A percentile compares a stretch with the other conserved stretches of the same genome.
phyloP scores from a whole-genome alignment of 1,140 invertebrate genomes.

The Euglossa dilemma region DNA sequence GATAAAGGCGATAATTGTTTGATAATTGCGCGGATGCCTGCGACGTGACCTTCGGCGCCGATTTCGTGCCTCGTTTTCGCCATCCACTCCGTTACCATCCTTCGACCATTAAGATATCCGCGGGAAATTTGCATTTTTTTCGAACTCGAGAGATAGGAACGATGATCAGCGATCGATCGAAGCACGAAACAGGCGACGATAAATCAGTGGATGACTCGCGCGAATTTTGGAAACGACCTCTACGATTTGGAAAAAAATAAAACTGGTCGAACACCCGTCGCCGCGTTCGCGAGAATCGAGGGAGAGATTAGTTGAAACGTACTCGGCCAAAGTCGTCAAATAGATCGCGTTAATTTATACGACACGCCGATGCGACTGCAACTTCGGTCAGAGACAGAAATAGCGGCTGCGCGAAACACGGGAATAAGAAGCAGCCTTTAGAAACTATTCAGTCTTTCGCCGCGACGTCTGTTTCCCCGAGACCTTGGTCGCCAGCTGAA shows the following conservation, averaged over 20 bases:
- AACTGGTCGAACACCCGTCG: too few species aligned
- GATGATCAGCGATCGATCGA: background rate
- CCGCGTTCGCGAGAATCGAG: too few species aligned
- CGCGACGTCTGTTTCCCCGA: background rate
- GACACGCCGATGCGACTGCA: too few species aligned
- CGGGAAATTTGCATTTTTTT: background rate
- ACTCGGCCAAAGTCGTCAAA: too few species aligned
- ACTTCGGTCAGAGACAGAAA: too few species aligned
- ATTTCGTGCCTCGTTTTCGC: background rate
- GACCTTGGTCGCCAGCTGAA: too few species aligned
- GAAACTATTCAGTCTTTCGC: background rate
- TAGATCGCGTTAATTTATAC: too few species aligned
- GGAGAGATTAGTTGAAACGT: too few species aligned
- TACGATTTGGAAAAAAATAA: background rate
- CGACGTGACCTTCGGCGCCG: background rate
- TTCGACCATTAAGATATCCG: background rate
- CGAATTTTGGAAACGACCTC: background rate
- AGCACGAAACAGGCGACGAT: background rate
- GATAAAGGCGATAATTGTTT: slow-evolving; percentile 18
- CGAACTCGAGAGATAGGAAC: too few species aligned
- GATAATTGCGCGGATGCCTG: background rate
- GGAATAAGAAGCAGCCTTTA: background rate
- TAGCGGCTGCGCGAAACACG: background rate
- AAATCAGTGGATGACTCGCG: background rate
- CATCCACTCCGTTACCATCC: too few species aligned